Evolutionary conservation across 2,113 vertebrate genomes (phyloP).

Genomic region (Dunckerocampus dactyliophorus): DNA sequence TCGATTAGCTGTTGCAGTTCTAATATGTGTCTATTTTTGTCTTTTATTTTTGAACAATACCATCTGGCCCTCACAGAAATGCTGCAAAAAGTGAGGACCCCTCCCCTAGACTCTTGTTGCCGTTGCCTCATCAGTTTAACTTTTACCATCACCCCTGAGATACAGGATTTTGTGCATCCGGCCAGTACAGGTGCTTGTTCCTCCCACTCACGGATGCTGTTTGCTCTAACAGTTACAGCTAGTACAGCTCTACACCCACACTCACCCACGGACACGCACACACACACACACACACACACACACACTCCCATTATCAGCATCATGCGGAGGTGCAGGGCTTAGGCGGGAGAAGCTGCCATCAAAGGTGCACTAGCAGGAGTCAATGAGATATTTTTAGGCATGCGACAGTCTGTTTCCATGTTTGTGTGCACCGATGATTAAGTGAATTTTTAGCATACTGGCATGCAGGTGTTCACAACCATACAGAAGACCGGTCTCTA

Average conservation of each 20-base stretch:
- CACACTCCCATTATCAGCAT: not conserved
- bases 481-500: not conserved
- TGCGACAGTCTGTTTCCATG: constrained; percentile 24
- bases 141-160: constrained; percentile 7
- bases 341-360: constrained; percentile 27
- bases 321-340: constrained; percentile 17
- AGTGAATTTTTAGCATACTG: not conserved
- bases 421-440: not conserved
- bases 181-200: constrained; percentile 52
- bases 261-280: not conserved
- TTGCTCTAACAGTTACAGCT: constrained; percentile 60
- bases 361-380: constrained; percentile 26
- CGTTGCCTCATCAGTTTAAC: constrained; percentile 22
- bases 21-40: not conserved
- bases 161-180: not conserved
- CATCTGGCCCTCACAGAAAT: too few relatives aligned
- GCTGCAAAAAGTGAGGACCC: too few relatives aligned
- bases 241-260: constrained; percentile 55
- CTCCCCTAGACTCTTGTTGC: not conserved
- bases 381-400: constrained; percentile 51
- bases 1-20: too few relatives aligned
- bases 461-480: not conserved
- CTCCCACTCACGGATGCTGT: constrained; percentile 58
- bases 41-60: not conserved
- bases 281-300: constrained; percentile 42